phyloP scores from a whole-genome alignment of 2,797 vertebrate species.

The Melopsittacus undulatus region DNA sequence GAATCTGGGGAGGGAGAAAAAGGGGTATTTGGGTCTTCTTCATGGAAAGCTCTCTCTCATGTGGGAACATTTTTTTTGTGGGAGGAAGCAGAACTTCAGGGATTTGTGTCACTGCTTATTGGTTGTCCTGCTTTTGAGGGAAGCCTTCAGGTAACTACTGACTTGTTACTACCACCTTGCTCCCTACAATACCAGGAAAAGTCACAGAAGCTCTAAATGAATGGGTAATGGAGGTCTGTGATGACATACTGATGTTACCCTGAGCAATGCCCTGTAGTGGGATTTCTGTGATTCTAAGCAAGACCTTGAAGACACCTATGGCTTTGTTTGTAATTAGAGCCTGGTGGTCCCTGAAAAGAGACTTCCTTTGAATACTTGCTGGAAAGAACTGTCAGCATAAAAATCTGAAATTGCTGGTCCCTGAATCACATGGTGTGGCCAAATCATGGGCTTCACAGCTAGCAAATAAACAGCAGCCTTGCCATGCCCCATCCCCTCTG shows the following conservation, averaged over 20 bases:
- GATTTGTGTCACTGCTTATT: neutral
- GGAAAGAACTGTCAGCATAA: neutral
- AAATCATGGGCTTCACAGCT: neutral
- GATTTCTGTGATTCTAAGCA: neutral
- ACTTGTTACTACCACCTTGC: neutral
- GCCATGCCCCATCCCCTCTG: neutral
- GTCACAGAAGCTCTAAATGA: neutral
- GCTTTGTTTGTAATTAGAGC: neutral
- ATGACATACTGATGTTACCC: neutral
- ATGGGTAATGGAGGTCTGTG: neutral
- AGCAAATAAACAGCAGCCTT: conserved; percentile 19
- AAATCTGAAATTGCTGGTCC: neutral
- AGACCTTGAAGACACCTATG: neutral
- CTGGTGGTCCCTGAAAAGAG: neutral
- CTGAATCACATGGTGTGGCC: neutral
- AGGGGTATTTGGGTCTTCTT: neutral
- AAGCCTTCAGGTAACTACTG: neutral
- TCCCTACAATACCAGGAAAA: neutral
- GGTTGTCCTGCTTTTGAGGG: neutral
- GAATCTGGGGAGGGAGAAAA: neutral
- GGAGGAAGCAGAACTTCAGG: neutral
- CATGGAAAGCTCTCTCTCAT: rapidly evolving
- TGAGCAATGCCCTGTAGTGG: neutral
- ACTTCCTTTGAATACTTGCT: neutral
- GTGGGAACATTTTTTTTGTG: neutral